Conservation (phyloP, 2,113 vertebrate genomes). For the Phasianus colchicus region DNA sequence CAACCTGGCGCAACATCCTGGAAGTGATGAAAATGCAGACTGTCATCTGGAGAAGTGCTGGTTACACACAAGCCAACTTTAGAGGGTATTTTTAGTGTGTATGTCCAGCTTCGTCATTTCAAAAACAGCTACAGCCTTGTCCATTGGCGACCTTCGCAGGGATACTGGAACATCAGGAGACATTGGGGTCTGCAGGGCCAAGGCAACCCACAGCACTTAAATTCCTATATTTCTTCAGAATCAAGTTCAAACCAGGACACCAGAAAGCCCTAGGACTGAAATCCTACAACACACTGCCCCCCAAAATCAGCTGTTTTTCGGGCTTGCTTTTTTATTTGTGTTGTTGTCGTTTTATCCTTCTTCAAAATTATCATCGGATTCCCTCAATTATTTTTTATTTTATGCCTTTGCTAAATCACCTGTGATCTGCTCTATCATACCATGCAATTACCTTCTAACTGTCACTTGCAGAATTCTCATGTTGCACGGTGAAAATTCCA, state of each 20-base stretch:
- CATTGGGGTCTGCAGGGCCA: background rate
- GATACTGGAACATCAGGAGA: background rate
- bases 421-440: background rate
- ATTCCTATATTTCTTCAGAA: background rate
- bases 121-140: background rate
- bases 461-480: conserved; percentile 22
- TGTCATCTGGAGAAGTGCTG: background rate
- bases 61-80: background rate
- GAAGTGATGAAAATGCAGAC: conserved; percentile 39
- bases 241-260: background rate
- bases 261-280: background rate
- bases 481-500: background rate
- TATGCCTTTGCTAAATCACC: conserved; percentile 20
- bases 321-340: background rate
- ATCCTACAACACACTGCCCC: background rate
- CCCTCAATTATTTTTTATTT: conserved; percentile 18
- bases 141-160: background rate
- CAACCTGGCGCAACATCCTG: background rate
- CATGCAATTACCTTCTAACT: background rate
- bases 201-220: background rate
- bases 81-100: conserved; percentile 35
- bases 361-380: background rate
- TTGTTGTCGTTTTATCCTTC: background rate
- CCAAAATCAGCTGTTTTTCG: background rate
- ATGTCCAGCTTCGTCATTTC: background rate